These are phyloP conservation scores for Diogma glabrata DNA, from an alignment of 2,888 invertebrate genomes.

Conservation along the genomic window DNA sequence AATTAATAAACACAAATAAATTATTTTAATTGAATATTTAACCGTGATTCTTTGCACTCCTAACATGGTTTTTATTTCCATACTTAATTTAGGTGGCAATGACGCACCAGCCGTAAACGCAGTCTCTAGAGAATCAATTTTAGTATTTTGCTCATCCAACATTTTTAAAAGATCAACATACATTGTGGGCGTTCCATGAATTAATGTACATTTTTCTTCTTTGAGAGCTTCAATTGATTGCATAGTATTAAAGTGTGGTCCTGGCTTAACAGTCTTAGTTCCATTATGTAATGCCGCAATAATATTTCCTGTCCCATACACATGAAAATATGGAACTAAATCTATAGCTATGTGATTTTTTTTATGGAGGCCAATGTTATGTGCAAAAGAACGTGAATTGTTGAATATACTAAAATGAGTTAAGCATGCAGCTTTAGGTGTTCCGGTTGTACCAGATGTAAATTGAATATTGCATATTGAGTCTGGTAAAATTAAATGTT, in stretches of 20 bases:
- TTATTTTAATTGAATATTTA: too few species aligned
- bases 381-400: constrained; percentile 55
- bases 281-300: constrained; percentile 47
- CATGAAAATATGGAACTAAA: constrained; percentile 73
- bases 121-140: constrained; percentile 38
- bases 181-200: constrained; percentile 80
- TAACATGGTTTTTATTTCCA: constrained; percentile 39
- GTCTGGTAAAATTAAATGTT: constrained; percentile 49
- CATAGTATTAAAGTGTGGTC: constrained; percentile 46
- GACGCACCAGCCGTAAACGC: constrained; percentile 64
- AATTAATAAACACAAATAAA: too few species aligned
- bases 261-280: constrained; percentile 48
- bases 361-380: too few species aligned
- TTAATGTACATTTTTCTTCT: constrained; percentile 56
- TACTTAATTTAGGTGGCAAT: constrained; percentile 49
- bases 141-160: constrained; percentile 37
- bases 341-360: constrained; percentile 41
- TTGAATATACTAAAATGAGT: constrained; percentile 65
- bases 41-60: constrained; percentile 38
- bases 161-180: constrained; percentile 72
- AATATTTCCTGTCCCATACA: constrained; percentile 59
- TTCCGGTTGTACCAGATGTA: constrained; percentile 70
- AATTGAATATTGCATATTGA: constrained; percentile 66
- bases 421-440: constrained; percentile 62
- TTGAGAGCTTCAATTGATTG: constrained; percentile 50